Evolutionary conservation across 2,797 vertebrate genomes (phyloP), one percentile per base, ranked within the genome.

Genomic region (Lagocephalus sceleratus): DNA sequence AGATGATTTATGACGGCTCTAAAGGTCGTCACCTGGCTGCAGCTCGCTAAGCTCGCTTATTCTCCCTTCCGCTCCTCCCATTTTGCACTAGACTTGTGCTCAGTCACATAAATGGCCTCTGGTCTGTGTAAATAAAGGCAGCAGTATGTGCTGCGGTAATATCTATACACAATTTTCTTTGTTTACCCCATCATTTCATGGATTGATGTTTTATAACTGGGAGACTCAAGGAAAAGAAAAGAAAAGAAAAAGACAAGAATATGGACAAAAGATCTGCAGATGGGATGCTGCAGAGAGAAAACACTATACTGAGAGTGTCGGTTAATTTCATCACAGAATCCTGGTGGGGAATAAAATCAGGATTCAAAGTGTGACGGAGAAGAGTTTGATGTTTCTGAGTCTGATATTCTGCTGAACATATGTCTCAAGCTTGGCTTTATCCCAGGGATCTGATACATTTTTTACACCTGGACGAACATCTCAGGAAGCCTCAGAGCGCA

Each of bases 401-500:
- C 32, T 51, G 45, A 46, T 54, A 72, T 26, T 19, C 51, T 68
- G 53, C 19, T 46, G 66, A 42, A 46, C 57, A 53, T 51, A 56
- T 42, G 20, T 57, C 35, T 52, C 46, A 56, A 47, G 21, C 47
- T 68, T 57, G 48, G 60, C 52, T 65, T 60, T 42, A 26, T 71
- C 29, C 63, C 54, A 65, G 52, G 50, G 58, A 71, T 57, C 51
- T 52, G 20, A 68, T 52, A 60, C 16, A 3, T 54, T 59, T 63
- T 48, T 50, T 54, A 45, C 55, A 66, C 57, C 42, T 61, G 49
- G 23, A 54, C 63, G 22, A 35, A 35, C 32, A 35, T 76, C 84
- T 87, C 81, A 85, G 85, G 84, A 76, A 84, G 54, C 21, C 79
- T 71, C 71, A 71, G 49, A 69, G 66, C 58, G 23, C 47, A 66